A percentile compares a stretch with the other conserved stretches of the same genome.
phyloP scores from a whole-genome alignment of 2,888 invertebrate genomes.

The Cryptocheilus praepositus region DNA sequence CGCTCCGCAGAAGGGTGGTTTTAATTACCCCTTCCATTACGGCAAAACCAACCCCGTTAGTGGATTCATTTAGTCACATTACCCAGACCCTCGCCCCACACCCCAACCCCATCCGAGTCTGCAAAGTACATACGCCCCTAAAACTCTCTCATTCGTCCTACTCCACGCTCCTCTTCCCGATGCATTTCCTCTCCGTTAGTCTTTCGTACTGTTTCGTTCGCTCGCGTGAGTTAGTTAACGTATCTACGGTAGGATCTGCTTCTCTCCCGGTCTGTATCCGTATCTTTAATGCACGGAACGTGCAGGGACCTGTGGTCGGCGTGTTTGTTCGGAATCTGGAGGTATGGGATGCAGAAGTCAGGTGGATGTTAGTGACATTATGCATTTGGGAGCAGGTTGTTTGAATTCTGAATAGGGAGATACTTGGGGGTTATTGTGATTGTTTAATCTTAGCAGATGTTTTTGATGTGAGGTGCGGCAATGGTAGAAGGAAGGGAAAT shows the following conservation, averaged over 20 bases:
- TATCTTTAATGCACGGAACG: no score
- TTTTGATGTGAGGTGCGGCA: no score
- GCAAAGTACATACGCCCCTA: conserved; percentile 13
- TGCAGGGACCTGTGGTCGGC: no score
- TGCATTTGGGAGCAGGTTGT: no score
- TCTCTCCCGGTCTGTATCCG: conserved; percentile 16
- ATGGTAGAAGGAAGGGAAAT: no score
- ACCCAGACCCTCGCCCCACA: conserved; percentile 41
- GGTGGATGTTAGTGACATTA: no score
- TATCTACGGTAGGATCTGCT: conserved; percentile 8
- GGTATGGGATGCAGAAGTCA: no score
- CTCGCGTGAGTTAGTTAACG: not conserved
- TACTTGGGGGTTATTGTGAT: no score
- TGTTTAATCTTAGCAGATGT: no score
- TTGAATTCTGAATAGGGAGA: no score
- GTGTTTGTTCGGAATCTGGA: no score
- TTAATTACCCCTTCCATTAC: conserved; percentile 73
- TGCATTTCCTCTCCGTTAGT: not conserved
- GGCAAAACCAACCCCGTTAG: conserved; percentile 70
- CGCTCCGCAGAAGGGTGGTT: conserved; percentile 62
- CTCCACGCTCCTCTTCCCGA: conserved; percentile 8
- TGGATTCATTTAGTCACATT: conserved; percentile 74
- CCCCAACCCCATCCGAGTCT: conserved; percentile 3
- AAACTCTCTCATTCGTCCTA: conserved; percentile 10
- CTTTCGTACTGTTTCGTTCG: conserved; percentile 5